Base-by-base conservation (phyloP, 2,888 invertebrate genomes). In the Orthosia gothica region DNA sequence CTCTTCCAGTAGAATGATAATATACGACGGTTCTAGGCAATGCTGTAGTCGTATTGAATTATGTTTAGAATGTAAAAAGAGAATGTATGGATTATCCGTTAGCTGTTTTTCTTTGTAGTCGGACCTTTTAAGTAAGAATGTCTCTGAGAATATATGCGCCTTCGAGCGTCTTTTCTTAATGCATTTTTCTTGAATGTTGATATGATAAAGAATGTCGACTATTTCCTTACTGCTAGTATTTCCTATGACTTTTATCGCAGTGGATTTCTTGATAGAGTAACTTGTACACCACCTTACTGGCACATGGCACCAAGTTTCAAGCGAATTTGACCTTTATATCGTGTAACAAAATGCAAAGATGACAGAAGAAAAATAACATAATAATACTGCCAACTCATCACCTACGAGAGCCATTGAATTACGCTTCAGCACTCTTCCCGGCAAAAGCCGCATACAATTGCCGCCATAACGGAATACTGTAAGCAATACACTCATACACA, bases 401-500 rank as follows among this genome's bases (percentile, higher is more conserved):
- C 16, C 15, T n/a, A 7, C 13, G 13, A 68, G 52, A 16, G 13
- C 52, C 58, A 70, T 64, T 13, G 20, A 23, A 23, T 23, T 62
- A 26, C 65, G 16, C n/a, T 5, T 18, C 20, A 65, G 76, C 40
- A n/a, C 23, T 13, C 16, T 61, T 16, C 57, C 45, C 54, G 50
- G 61, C 63, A 74, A 61, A 63, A 63, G 13, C 50, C 64, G 40
- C 74, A 69, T 65, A 70, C 72, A 86, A 66, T 78, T 71, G 59
- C 59, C 63, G 54, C 65, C 70, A 66, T 26, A 76, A 78, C 78
- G 59, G 58, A 74, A 79, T 74, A 77, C 75, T 68, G 76, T 82
- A 80, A 76, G 82, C 79, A 81, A 82, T 82, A 81, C 78, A 76
- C 74, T 83, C 81, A 79, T 75, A 82, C 75, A 76, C 87, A 78